phyloP scores from a whole-genome alignment of 23 tunicate genomes.

The Styela plicata region DNA sequence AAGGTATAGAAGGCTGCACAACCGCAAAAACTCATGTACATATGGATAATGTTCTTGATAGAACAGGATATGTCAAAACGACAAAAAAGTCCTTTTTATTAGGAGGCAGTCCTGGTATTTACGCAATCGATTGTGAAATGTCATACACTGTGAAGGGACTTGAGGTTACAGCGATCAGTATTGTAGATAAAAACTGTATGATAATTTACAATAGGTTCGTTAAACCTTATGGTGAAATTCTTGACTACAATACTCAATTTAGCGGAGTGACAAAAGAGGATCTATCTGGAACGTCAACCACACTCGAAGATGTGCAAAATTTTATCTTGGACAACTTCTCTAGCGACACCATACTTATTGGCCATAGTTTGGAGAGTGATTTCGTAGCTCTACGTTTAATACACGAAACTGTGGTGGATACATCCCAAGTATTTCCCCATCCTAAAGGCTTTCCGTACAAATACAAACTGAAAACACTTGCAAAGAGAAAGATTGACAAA shows the following conservation, averaged over 20 bases:
- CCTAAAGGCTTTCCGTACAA: slow-evolving; percentile 73
- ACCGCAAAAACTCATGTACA: slow-evolving; percentile 71
- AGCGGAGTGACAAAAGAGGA: slow-evolving; percentile 1
- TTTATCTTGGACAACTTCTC: neutral
- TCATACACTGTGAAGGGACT: slow-evolving; percentile 59
- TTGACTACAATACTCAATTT: slow-evolving; percentile 77
- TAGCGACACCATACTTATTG: slow-evolving; percentile 6
- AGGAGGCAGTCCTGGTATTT: slow-evolving; percentile 46
- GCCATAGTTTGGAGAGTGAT: slow-evolving; percentile 22
- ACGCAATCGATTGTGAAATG: slow-evolving; percentile 88
- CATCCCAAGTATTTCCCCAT: slow-evolving; percentile 72
- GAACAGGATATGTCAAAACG: slow-evolving; percentile 51
- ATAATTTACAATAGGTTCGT: slow-evolving; percentile 56
- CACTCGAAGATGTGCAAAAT: slow-evolving; percentile 6
- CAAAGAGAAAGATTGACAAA: slow-evolving; percentile 58
- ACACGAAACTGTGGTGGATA: slow-evolving; percentile 68
- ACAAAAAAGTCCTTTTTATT: slow-evolving; percentile 20
- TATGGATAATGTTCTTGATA: slow-evolving; percentile 48
- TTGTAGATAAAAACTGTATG: slow-evolving; percentile 43
- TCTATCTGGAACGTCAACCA: neutral
- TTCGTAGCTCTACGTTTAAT: slow-evolving; percentile 33
- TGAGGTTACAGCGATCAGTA: slow-evolving; percentile 72
- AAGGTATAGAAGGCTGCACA: slow-evolving; percentile 60
- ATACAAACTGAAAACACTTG: slow-evolving; percentile 59
- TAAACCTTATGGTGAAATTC: slow-evolving; percentile 55